phyloP scores from a whole-genome alignment of 2,113 vertebrate species.

The Larimichthys polyactis region DNA sequence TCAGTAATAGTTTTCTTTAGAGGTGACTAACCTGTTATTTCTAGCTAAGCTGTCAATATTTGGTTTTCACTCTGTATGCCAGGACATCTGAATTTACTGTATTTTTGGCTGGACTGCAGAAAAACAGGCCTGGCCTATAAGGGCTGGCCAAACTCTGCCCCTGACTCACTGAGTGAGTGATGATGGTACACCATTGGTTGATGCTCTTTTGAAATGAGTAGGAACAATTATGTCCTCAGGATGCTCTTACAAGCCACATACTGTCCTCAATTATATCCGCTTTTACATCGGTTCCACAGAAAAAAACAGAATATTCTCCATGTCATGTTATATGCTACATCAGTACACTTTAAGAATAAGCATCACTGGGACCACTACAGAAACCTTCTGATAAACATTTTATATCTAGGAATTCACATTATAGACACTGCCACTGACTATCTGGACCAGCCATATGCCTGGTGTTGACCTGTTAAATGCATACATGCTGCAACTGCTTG shows the following conservation, averaged over 20 bases:
- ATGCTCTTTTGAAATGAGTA: background rate
- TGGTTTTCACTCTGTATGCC: constrained; percentile 4
- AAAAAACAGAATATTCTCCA: background rate
- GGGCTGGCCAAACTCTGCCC: background rate
- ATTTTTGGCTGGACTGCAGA: background rate
- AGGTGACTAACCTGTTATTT: constrained; percentile 8
- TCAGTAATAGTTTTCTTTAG: constrained; percentile 1
- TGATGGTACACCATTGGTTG: background rate
- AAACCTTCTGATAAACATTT: background rate
- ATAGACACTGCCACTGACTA: background rate
- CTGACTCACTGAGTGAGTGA: background rate
- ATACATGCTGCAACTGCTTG: background rate
- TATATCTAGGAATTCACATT: background rate
- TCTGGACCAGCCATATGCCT: background rate
- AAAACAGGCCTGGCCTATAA: background rate
- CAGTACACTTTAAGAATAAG: background rate
- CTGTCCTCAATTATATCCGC: too few species aligned
- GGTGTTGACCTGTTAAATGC: background rate
- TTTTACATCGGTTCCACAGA: background rate
- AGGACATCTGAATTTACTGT: background rate
- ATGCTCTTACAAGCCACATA: too few species aligned
- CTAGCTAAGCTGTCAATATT: constrained; percentile 14
- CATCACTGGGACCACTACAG: background rate
- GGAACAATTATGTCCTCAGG: background rate
- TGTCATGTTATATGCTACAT: background rate